phyloP scores from a whole-genome alignment of 2,797 vertebrate genomes.

The Simalia tracyae region DNA sequence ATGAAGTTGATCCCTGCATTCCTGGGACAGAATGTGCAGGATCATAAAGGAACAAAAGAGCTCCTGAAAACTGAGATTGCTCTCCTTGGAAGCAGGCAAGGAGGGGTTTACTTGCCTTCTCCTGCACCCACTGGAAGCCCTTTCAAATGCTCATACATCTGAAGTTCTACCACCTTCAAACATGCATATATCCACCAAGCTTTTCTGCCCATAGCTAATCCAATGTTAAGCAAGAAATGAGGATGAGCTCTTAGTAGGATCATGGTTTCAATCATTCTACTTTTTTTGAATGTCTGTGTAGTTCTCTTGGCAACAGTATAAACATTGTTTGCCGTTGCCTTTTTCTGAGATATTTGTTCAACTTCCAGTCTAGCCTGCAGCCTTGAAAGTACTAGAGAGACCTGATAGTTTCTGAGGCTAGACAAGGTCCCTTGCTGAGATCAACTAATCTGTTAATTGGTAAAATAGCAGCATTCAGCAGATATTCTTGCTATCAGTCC shows the following conservation, averaged over 20 bases:
- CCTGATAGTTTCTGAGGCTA: not conserved
- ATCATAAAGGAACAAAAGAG: not conserved
- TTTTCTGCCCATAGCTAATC: not conserved
- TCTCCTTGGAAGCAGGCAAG: not conserved
- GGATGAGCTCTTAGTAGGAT: not conserved
- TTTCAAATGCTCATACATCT: not conserved
- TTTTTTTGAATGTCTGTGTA: not conserved
- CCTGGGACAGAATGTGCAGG: not conserved
- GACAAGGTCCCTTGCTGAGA: not conserved
- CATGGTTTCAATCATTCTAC: not conserved
- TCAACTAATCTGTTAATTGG: not conserved
- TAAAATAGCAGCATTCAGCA: not conserved
- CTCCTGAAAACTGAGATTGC: not conserved
- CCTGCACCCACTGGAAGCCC: not conserved
- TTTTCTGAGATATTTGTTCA: no score
- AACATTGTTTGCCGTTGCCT: no score
- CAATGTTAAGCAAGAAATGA: not conserved
- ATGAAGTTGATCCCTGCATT: constrained; percentile 3
- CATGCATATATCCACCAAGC: not conserved
- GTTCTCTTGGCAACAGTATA: no score
- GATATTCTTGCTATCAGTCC: not conserved
- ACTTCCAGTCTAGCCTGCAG: not conserved
- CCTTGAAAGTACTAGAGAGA: not conserved
- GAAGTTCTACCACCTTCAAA: not conserved
- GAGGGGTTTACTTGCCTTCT: not conserved